A percentile compares a stretch with the other conserved stretches of the same genome.
Evolutionary conservation across 2,113 vertebrate genomes (phyloP).

Genomic region (Parus major): DNA sequence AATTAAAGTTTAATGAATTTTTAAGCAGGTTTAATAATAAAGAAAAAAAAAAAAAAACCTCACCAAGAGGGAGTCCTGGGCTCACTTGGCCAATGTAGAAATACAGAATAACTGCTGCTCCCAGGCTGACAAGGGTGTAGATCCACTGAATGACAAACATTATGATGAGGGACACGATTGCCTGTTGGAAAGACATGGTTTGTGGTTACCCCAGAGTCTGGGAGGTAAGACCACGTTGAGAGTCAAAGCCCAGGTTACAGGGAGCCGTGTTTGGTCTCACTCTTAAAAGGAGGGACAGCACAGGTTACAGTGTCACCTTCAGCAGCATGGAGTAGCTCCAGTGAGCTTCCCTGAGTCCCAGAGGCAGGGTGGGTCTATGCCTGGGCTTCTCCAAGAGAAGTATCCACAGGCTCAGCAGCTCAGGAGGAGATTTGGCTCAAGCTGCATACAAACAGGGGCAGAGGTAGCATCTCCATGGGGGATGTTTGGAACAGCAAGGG

Average conservation of each 20-base stretch:
- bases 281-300: not conserved
- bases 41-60: not conserved
- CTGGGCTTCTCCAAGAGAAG: not conserved
- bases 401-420: not conserved
- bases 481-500: not conserved
- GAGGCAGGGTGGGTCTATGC: not conserved
- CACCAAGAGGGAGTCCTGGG: slow-evolving; percentile 90
- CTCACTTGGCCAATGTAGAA: slow-evolving; percentile 91
- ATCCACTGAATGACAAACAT: slow-evolving; percentile 97
- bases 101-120: slow-evolving; percentile 82
- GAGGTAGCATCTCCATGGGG: not conserved
- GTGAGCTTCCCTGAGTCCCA: not conserved
- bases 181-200: slow-evolving; percentile 67
- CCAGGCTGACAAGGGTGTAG: slow-evolving; percentile 87
- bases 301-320: not conserved
- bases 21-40: not conserved
- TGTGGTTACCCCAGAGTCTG: not conserved
- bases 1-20: slow-evolving; percentile 40
- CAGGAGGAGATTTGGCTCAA: not conserved
- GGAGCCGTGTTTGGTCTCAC: not conserved
- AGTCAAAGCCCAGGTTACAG: not conserved
- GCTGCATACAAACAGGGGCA: not conserved
- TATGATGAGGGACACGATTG: slow-evolving; percentile 82
- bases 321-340: not conserved
- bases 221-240: not conserved